These are phyloP conservation scores for Podabrus alpinus DNA, from an alignment of 2,888 invertebrate species.

Conservation along the genomic window DNA sequence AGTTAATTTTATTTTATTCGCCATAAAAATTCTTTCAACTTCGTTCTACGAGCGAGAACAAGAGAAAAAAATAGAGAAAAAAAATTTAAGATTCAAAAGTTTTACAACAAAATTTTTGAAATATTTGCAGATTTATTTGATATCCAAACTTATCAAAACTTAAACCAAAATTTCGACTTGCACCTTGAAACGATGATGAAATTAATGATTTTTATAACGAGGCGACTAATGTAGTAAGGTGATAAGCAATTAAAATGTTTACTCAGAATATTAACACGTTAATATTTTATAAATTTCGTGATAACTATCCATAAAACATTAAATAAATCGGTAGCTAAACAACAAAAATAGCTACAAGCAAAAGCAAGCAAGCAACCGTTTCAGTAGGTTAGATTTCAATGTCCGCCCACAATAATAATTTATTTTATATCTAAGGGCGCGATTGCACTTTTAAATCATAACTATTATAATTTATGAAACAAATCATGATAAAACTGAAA, in stretches of 20 bases:
- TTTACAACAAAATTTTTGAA: too few relatives aligned
- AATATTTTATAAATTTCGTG: constrained; percentile 13
- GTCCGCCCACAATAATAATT: constrained; percentile 31
- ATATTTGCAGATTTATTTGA: too few relatives aligned
- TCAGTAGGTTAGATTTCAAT: constrained; percentile 26
- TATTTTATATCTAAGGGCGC: constrained; percentile 23
- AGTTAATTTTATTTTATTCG: too few relatives aligned
- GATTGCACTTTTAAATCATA: constrained; percentile 7
- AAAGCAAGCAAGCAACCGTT: constrained; percentile 24
- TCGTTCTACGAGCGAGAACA: too few relatives aligned
- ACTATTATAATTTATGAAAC: background rate
- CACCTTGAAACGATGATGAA: background rate
- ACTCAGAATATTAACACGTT: background rate
- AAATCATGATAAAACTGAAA: background rate
- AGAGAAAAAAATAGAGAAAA: too few relatives aligned
- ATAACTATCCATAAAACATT: constrained; percentile 22
- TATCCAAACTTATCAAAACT: background rate
- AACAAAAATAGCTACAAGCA: constrained; percentile 2
- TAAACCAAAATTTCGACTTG: background rate
- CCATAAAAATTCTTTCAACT: too few relatives aligned
- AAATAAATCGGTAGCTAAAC: constrained; percentile 19
- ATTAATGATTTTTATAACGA: background rate
- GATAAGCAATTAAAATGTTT: background rate
- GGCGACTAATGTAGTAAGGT: background rate
- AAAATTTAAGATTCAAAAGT: too few relatives aligned